Base-by-base conservation (phyloP, 2,888 invertebrate species). In the Lobophora halterata region DNA sequence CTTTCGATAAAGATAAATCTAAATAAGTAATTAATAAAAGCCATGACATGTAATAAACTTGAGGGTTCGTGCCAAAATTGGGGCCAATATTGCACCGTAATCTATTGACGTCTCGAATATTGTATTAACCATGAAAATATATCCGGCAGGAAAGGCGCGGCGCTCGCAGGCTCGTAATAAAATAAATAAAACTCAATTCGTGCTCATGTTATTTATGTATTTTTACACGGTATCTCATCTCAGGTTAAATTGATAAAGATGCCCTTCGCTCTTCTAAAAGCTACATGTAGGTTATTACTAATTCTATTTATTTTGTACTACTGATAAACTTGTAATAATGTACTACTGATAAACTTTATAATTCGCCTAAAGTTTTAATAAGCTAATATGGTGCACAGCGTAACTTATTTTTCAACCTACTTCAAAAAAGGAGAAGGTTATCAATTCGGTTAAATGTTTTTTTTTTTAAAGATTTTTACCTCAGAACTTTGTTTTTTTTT, bases 121-220 rank as follows among this genome's bases (percentile, higher is more conserved):
- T 34, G 6, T 34, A 36, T 41, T 31, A 23, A 20, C 13, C 26
- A n/a, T 35, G 37, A 43, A 37, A 39, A 43, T 35, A 24, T 40
- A 32, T 35, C 30, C 37, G 20, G 14, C 1, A 9, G 26, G 16
- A 20, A 37, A 31, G 34, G 21, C 26, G 16, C 24, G 19, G 19
- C 32, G 30, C 28, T 36, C 31, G 31, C 17, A n/a, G n/a, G n/a
- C n/a, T 12, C 12, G 20, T 31, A 37, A 49, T 38, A 25, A 41
- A 44, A 38, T 43, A 31, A 35, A 26, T 27, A 19, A 35, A 33
- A 36, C 18, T 29, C 18, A 36, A 38, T 44, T 41, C 33, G 10
- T 26, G n/a, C n/a, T n/a, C n/a, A n/a, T n/a, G 31, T 35, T 39
- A 38, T 24, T 37, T 34, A 46, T 41, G 43, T 43, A 43, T 43